These are phyloP conservation scores for Drosophila subsilvestris DNA, from an alignment of 2,888 invertebrate species.

Conservation along the genomic window DNA sequence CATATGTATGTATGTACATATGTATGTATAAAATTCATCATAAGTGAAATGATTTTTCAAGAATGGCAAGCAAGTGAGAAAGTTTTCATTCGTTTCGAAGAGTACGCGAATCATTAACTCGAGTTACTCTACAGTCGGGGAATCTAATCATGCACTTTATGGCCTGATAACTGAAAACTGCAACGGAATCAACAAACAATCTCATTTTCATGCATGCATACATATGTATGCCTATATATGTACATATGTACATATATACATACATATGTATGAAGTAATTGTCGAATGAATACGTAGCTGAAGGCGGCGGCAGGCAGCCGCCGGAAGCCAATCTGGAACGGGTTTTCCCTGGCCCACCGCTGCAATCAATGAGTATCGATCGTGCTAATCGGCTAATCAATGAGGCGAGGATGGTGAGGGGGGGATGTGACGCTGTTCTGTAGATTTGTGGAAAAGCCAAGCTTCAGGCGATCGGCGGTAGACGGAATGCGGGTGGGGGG, in stretches of 20 bases:
- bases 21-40: no score
- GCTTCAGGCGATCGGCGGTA: constrained; percentile 3
- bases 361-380: constrained; percentile 30
- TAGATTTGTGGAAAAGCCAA: constrained; percentile 40
- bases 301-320: background rate
- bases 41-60: no score
- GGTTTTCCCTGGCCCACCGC: constrained; percentile 36
- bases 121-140: background rate
- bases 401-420: no score
- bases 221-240: background rate
- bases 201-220: no score
- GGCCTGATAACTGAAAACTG: constrained; percentile 22
- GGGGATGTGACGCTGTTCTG: no score
- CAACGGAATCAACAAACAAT: background rate
- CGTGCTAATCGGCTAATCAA: constrained; percentile 1
- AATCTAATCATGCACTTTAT: background rate
- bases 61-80: no score
- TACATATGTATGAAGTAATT: background rate
- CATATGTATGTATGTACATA: no score
- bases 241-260: background rate
- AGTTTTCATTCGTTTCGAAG: no score
- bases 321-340: constrained; percentile 39
- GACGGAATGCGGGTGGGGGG: constrained; percentile 28
- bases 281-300: constrained; percentile 11
- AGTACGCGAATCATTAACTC: no score